phyloP scores from a whole-genome alignment of 1,140 invertebrate species.

The Nymphalis io region DNA sequence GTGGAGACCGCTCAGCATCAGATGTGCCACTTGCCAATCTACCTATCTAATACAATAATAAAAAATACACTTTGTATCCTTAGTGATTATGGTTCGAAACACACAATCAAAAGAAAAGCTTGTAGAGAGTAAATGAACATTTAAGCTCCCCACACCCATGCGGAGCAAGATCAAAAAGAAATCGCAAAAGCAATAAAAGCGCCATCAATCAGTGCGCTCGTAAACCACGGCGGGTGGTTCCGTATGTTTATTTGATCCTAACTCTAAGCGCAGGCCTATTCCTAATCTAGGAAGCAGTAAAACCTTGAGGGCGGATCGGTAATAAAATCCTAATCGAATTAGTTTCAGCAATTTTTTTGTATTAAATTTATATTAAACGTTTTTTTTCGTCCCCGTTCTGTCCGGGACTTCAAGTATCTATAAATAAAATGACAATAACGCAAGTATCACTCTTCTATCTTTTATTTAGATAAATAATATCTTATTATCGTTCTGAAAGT shows the following conservation, averaged over 20 bases:
- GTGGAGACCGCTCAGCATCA: too few relatives aligned
- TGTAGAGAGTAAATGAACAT: not conserved
- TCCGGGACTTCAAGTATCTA: too few relatives aligned
- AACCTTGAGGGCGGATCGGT: not conserved
- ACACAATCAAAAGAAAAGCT: too few relatives aligned
- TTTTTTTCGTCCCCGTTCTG: too few relatives aligned
- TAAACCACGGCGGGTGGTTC: slow-evolving; percentile 6
- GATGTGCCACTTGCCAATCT: too few relatives aligned
- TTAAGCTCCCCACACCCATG: not conserved
- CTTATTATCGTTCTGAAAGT: too few relatives aligned
- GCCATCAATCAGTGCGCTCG: slow-evolving; percentile 3
- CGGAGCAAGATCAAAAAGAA: not conserved
- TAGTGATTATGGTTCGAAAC: too few relatives aligned
- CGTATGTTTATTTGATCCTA: not conserved
- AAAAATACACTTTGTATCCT: too few relatives aligned
- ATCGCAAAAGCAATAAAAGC: not conserved
- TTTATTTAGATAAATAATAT: not conserved
- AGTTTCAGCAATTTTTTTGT: not conserved
- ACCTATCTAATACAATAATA: too few relatives aligned
- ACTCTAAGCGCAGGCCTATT: not conserved
- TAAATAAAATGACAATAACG: not conserved
- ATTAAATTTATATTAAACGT: not conserved
- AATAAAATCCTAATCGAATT: not conserved
- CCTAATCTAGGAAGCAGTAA: slow-evolving; percentile 11
- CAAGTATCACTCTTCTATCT: not conserved